Evolutionary conservation across 2,113 vertebrate species (phyloP).

Genomic region (Cynocephalus volans): DNA sequence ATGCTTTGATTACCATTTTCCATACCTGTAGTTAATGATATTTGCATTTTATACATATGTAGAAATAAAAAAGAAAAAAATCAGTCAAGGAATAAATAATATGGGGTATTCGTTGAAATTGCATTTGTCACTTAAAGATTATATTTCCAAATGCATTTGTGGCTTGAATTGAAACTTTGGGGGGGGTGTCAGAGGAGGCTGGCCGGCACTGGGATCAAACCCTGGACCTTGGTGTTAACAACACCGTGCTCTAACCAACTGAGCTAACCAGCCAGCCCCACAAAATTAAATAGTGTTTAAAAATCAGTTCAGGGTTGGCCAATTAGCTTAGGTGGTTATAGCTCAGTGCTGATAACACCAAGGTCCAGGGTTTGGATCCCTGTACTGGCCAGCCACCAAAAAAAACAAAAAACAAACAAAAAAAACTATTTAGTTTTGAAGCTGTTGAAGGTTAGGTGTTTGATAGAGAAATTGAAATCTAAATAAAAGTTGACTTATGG

Average conservation of each 20-base stretch:
- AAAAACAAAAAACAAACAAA: no score
- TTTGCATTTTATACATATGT: constrained; percentile 21
- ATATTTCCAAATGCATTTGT: constrained; percentile 47
- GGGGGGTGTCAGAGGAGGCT: no score
- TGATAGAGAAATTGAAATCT: constrained; percentile 19
- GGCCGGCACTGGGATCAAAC: no score
- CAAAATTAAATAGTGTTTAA: no score
- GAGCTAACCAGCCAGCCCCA: no score
- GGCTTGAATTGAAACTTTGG: constrained; percentile 48
- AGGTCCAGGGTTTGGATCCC: no score
- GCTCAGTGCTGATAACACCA: no score
- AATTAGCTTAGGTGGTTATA: no score
- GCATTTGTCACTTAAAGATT: constrained; percentile 43
- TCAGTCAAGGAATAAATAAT: constrained; percentile 37
- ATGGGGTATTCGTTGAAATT: constrained; percentile 10
- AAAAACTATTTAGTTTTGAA: constrained; percentile 48
- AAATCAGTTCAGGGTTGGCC: no score
- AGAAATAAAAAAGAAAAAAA: constrained; percentile 47
- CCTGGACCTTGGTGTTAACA: no score
- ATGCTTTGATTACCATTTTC: neutral
- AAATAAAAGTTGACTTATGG: constrained; percentile 19
- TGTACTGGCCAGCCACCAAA: no score
- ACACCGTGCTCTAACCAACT: no score
- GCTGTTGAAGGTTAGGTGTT: neutral
- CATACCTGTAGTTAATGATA: neutral